These are phyloP conservation scores for Archaeoteleia sp. DNA, from an alignment of 2,888 invertebrate genomes.

Conservation along the genomic window DNA sequence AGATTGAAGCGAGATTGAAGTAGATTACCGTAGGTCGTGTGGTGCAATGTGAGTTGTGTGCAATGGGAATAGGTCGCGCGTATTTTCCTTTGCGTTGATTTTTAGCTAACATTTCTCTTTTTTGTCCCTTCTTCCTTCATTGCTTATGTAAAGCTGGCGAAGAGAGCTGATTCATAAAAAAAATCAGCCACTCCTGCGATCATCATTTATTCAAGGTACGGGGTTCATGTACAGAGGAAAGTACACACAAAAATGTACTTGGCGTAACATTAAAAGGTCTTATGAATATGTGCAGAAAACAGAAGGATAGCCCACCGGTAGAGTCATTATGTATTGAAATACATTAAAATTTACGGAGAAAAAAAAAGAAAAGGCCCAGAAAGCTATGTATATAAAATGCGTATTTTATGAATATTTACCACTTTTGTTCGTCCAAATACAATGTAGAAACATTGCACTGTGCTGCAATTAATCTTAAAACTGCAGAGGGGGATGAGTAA, in stretches of 20 bases:
- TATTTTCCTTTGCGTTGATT: constrained; percentile 12
- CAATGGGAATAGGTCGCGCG: constrained; percentile 15
- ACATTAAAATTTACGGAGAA: constrained; percentile 20
- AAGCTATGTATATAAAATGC: constrained; percentile 4
- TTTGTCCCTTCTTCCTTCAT: constrained; percentile 26
- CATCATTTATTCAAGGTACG: constrained; percentile 31
- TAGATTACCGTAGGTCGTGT: constrained; percentile 1
- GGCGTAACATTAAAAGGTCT: constrained; percentile 22
- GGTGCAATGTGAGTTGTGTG: not conserved
- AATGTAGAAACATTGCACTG: constrained; percentile 29
- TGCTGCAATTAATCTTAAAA: constrained; percentile 26
- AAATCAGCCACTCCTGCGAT: constrained; percentile 24
- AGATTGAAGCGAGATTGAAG: constrained; percentile 18
- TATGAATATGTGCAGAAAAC: constrained; percentile 22
- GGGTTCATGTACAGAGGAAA: constrained; percentile 15
- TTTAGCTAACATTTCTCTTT: constrained; percentile 7
- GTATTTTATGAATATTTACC: constrained; percentile 35
- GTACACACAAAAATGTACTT: constrained; percentile 8
- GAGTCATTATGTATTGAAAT: constrained; percentile 31
- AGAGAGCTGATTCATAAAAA: constrained; percentile 41
- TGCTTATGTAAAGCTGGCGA: constrained; percentile 40
- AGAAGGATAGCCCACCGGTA: constrained; percentile 12
- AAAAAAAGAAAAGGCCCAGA: not conserved
- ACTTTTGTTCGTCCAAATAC: constrained; percentile 20
- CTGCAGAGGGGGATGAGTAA: constrained; percentile 4